Conservation (phyloP, 2,113 vertebrate genomes). For the Perca fluviatilis region DNA sequence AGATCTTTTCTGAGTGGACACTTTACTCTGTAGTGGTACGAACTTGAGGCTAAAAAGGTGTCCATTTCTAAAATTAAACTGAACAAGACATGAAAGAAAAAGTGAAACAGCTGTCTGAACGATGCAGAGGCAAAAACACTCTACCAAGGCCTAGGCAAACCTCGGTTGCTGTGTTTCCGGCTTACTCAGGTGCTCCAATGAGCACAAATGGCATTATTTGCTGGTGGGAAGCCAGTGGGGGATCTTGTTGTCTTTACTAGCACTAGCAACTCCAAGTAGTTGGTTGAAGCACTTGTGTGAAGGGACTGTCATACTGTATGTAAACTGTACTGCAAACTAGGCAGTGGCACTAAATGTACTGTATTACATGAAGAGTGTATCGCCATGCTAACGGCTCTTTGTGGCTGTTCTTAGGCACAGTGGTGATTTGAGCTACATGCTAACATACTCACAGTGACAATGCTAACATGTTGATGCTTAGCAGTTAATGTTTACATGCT, state of each 20-base stretch:
- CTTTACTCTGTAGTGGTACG: constrained; percentile 4
- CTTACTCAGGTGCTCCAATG: background rate
- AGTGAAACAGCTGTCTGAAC: constrained; percentile 13
- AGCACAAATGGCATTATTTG: background rate
- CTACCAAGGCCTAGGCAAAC: background rate
- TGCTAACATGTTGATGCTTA: background rate
- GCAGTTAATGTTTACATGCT: background rate
- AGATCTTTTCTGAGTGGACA: constrained; percentile 38
- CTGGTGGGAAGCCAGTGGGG: background rate
- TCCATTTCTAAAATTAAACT: constrained; percentile 25
- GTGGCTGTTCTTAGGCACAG: too few relatives aligned
- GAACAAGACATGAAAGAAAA: constrained; percentile 5
- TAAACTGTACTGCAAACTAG: too few relatives aligned
- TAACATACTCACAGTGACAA: background rate
- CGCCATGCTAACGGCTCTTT: too few relatives aligned
- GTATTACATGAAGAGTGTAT: too few relatives aligned
- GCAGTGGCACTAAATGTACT: too few relatives aligned
- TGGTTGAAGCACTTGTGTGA: constrained; percentile 1
- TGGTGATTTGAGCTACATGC: background rate
- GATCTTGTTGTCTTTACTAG: background rate
- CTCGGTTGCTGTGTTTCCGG: background rate
- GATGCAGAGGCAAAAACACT: background rate
- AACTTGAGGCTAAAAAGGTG: constrained; percentile 15
- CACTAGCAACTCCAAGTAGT: constrained; percentile 5
- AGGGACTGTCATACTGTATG: background rate